Evolutionary conservation across 2,113 vertebrate genomes (phyloP).

Genomic region (Philantomba maxwellii): DNA sequence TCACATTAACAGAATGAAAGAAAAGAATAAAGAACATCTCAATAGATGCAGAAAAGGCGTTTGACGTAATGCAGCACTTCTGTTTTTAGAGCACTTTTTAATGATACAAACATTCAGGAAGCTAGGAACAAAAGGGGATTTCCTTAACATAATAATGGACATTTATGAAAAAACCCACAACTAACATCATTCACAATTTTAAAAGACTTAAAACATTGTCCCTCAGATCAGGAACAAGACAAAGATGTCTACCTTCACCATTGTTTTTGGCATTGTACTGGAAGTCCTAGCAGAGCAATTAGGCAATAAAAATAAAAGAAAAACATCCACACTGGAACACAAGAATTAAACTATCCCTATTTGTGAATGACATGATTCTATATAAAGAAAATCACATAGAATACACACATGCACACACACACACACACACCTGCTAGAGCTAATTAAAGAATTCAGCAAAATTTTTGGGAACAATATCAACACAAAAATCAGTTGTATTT

Average conservation of each 20-base stretch:
- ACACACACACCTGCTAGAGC: background rate
- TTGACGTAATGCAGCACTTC: background rate
- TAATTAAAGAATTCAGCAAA: background rate
- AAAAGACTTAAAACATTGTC: background rate
- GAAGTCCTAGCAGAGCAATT: background rate
- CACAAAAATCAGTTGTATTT: background rate
- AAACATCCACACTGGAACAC: background rate
- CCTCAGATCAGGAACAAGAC: background rate
- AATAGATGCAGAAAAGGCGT: background rate
- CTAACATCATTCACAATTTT: background rate
- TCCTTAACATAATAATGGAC: background rate
- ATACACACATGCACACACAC: background rate
- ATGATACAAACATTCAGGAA: background rate
- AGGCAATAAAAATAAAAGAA: background rate
- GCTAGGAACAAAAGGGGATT: background rate
- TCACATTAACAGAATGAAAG: background rate
- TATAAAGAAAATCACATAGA: background rate
- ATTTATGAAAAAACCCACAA: background rate
- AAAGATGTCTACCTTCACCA: background rate
- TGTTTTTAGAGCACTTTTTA: background rate
- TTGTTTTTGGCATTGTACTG: background rate
- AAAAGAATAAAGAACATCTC: background rate
- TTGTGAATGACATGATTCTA: background rate
- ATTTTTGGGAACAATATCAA: background rate
- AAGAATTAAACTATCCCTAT: background rate